A percentile compares a stretch with the other conserved stretches of the same genome.
Evolutionary conservation across 2,888 invertebrate genomes (phyloP).

Genomic region (Troides helena): DNA sequence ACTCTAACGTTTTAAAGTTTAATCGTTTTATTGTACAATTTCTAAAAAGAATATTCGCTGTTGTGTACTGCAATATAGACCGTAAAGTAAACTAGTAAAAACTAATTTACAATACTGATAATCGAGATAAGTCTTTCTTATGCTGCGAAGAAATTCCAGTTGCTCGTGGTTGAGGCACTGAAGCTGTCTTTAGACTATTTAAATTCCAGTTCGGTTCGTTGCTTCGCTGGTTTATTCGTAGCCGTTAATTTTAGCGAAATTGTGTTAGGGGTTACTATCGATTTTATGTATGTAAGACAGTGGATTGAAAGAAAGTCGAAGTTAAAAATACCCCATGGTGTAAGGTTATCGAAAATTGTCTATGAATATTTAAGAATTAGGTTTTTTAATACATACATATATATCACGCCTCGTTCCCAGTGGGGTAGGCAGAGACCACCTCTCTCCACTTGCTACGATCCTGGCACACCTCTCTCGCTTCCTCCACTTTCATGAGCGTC

Average conservation of each 20-base stretch:
- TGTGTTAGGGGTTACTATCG: conserved; percentile 61
- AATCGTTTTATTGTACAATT: conserved; percentile 14
- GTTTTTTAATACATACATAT: too few relatives aligned
- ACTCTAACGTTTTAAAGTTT: conserved; percentile 13
- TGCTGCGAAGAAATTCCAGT: conserved; percentile 46
- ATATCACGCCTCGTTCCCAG: too few relatives aligned
- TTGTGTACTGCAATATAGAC: conserved; percentile 11
- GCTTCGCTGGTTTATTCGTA: conserved; percentile 77
- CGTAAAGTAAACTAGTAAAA: conserved; percentile 12
- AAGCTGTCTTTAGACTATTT: conserved; percentile 77
- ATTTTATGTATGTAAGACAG: conserved; percentile 45
- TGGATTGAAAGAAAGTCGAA: conserved; percentile 10
- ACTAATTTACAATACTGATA: conserved; percentile 36
- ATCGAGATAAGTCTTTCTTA: conserved; percentile 32
- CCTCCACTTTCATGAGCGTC: too few relatives aligned
- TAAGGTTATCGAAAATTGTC: too few relatives aligned
- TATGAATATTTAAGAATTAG: too few relatives aligned
- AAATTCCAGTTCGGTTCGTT: conserved; percentile 80
- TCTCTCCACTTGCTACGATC: too few relatives aligned
- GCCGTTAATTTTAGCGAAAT: conserved; percentile 78
- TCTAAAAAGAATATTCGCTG: not conserved
- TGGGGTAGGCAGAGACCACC: too few relatives aligned
- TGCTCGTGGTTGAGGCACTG: conserved; percentile 55
- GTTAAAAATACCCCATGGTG: not conserved
- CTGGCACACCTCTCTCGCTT: too few relatives aligned